Base-by-base conservation (phyloP, 2,888 invertebrate genomes). In the Ceriagrion tenellum region DNA sequence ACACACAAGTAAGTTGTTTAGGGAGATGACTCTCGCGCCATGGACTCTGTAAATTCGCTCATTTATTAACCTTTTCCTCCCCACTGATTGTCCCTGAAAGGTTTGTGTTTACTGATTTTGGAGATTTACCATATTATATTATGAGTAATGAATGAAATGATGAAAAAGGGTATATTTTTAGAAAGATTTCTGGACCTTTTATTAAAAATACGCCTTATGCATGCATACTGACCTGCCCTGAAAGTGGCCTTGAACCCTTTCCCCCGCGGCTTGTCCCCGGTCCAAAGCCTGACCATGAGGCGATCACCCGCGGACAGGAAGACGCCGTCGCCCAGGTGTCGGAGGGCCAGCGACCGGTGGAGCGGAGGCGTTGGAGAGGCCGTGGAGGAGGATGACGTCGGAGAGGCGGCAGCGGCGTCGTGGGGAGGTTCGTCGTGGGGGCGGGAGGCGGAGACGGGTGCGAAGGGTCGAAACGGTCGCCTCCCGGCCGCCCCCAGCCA, bases 171-270 rank as follows among this genome's bases (percentile, higher is more conserved):
- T n/a, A n/a, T n/a, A n/a, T n/a, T 8, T 2, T 47, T 47, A 47
- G 8, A 47, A 47, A 47, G 8, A 47, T 47, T 8, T 47, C 8
- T 47, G 47, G 47, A 4, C 47, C 47, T 47, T 47, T 47, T 47
- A 2, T 47, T 47, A 8, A 47, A 47, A 47, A 4, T 47, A 47
- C 2, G 47, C 2, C 47, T 47, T 2, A 47, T 8, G 47, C 47
- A 47, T 47, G 16, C 81, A 35, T 18, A 95, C 97, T 97, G 96
- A 98, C 98, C 97, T 95, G 98, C 98, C 97, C 97, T 98, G 96
- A 98, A 98, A 96, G 97, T 97, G 8, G 98, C 98, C 95, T 97
- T 97, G 96, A 98, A 98, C 1, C 98, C 98, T 95, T 97, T 97
- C 0, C 98, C 98, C 0, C 97, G 97, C 0, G 98, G 98, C 96